Base-by-base conservation (phyloP, 2,797 vertebrate species). In the Odontamblyopus lacepedii region DNA sequence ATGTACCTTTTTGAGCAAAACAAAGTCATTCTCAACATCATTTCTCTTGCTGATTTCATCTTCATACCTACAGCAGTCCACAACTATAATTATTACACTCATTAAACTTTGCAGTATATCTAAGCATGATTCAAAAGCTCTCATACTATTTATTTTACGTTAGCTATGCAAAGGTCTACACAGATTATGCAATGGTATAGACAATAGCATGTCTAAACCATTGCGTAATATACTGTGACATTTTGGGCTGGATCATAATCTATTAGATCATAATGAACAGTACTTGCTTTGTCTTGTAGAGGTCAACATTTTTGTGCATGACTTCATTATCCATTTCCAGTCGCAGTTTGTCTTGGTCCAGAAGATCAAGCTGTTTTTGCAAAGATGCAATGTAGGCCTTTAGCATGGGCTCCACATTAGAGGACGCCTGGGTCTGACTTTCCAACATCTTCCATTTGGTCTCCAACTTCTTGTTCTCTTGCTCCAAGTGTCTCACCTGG, bases 401-500 rank as follows among this genome's bases (percentile, higher is more conserved):
- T 75, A 95, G 92, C 84, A 96, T 88, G 50, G 85, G 85, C 2
- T 95, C 86, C 1, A 93, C 74, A 2, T 85, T 60, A 3, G 91
- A 91, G 26, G 89, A 12, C 0, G 85, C 19, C 0, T 73, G 57
- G 0, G 91, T 90, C 81, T 94, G 90, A 1, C 73, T 82, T 77
- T 95, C 90, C 70, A 98, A 77, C 41, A 97, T 84, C 2, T 76
- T 78, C 96, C 96, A 96, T 57, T 98, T 97, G 78, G 95, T 96
- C 77, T 96, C 94, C 83, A 98, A 80, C 86, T 96, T 85, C 88
- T 95, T 96, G 86, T 98, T 97, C 86, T 97, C 91, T 87, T 97
- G 95, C 84, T 97, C 96, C 84, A 97, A 86, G 78, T 84, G 77
- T 61, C 93, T 90, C 0, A 97, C 96, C 96, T 98, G 70, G 12